Conservation (phyloP, 2,888 invertebrate species). For the Hesperia comma region DNA sequence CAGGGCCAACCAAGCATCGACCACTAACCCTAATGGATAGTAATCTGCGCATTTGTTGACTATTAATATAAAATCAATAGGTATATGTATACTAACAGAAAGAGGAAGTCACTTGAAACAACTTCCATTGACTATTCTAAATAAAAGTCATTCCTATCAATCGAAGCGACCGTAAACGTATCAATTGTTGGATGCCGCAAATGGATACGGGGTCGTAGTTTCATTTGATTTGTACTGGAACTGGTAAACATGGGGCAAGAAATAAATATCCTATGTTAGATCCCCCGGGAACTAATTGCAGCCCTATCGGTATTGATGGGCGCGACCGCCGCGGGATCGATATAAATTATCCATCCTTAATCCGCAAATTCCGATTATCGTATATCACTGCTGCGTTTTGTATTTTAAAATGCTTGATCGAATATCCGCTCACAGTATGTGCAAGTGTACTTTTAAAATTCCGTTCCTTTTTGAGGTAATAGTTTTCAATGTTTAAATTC, state of each 20-base stretch:
- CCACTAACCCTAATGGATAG: no score
- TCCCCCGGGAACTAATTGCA: constrained; percentile 77
- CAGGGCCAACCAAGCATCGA: no score
- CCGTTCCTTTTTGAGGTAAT: not conserved
- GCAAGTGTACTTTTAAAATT: not conserved
- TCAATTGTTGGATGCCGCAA: constrained; percentile 34
- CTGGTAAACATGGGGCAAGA: constrained; percentile 67
- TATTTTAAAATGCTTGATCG: constrained; percentile 40
- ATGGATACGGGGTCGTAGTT: constrained; percentile 40
- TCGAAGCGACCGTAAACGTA: constrained; percentile 27
- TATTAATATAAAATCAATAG: no score
- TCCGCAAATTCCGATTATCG: constrained; percentile 65
- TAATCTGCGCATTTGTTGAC: no score
- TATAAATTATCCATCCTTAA: constrained; percentile 72
- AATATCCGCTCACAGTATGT: no score
- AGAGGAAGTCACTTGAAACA: not conserved
- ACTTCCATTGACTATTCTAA: constrained; percentile 4
- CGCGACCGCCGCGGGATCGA: constrained; percentile 69
- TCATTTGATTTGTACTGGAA: constrained; percentile 59
- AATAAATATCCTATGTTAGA: constrained; percentile 71
- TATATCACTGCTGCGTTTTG: constrained; percentile 58
- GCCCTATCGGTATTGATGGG: constrained; percentile 78
- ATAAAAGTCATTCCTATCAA: constrained; percentile 17
- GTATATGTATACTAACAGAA: not conserved
- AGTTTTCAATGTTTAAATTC: no score